These are phyloP conservation scores for Melipona quadrifasciata DNA, from an alignment of 1,140 invertebrate genomes.

Conservation along the genomic window DNA sequence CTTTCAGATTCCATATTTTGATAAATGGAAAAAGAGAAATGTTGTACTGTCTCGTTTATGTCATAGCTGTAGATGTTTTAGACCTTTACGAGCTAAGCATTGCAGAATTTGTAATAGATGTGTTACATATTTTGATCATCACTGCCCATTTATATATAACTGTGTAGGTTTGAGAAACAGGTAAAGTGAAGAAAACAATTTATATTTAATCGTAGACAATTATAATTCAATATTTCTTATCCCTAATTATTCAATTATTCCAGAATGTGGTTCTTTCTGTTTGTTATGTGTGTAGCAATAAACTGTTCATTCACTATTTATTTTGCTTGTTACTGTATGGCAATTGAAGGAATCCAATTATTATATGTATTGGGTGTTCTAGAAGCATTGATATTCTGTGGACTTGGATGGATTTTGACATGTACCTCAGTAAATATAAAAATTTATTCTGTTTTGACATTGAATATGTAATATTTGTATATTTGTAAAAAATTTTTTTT, in stretches of 20 bases:
- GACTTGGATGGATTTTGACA: slow-evolving; percentile 92
- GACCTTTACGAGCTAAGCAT: slow-evolving; percentile 94
- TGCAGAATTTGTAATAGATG: slow-evolving; percentile 96
- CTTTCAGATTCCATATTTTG: slow-evolving; percentile 90
- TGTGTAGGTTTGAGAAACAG: slow-evolving; percentile 93
- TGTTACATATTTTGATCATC: slow-evolving; percentile 96
- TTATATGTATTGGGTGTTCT: slow-evolving; percentile 90
- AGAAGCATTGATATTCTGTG: slow-evolving; percentile 92
- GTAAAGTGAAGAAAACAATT: slow-evolving; percentile 68
- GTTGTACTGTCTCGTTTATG: slow-evolving; percentile 93
- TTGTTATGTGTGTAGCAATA: slow-evolving; percentile 92
- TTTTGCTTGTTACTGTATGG: slow-evolving; percentile 93
- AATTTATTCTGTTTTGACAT: neutral
- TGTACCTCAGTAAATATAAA: slow-evolving; percentile 90
- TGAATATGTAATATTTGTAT: neutral
- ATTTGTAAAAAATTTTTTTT: slow-evolving; percentile 32
- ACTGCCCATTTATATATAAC: slow-evolving; percentile 97
- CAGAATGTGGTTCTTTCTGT: slow-evolving; percentile 95
- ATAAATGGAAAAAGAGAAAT: slow-evolving; percentile 93
- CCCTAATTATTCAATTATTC: slow-evolving; percentile 59
- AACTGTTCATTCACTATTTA: slow-evolving; percentile 94
- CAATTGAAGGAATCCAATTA: slow-evolving; percentile 92
- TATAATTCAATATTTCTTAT: neutral
- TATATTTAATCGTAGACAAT: neutral
- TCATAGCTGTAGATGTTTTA: slow-evolving; percentile 93